Evolutionary conservation across 2,113 vertebrate species (phyloP).

Genomic region (Megaceryle torquata): DNA sequence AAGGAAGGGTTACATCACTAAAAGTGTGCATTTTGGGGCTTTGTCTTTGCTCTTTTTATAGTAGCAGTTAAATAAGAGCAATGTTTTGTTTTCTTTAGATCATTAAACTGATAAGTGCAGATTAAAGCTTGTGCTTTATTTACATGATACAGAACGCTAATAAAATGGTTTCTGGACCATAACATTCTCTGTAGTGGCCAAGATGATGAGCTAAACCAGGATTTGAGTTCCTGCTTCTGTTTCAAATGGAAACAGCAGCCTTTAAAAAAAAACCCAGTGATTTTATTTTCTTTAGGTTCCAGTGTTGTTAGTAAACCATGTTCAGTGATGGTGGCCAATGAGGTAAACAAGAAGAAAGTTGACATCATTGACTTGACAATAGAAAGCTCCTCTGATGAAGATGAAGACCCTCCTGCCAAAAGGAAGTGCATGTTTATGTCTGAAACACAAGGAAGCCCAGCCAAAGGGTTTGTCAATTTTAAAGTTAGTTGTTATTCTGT

Average conservation of each 20-base stretch:
- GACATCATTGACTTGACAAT: constrained; percentile 93
- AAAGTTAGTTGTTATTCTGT: constrained; percentile 52
- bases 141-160: neutral
- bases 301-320: constrained; percentile 78
- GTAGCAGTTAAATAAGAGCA: no score
- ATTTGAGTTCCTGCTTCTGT: neutral
- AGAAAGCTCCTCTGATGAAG: constrained; percentile 91
- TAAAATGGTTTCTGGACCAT: neutral
- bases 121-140: neutral
- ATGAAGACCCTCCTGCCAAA: constrained; percentile 80
- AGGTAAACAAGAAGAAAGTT: constrained; percentile 85
- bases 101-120: neutral
- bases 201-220: neutral
- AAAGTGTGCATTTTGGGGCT: no score
- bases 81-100: neutral
- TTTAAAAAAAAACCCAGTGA: no score
- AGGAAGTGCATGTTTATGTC: constrained; percentile 89
- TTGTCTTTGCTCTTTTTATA: no score
- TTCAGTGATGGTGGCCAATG: constrained; percentile 71
- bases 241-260: neutral
- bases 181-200: neutral
- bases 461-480: constrained; percentile 86
- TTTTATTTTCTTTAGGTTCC: constrained; percentile 63
- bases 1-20: neutral
- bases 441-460: constrained; percentile 84